These are phyloP conservation scores for Monoplex corrugatus DNA, from an alignment of 2,888 invertebrate genomes.

Conservation along the genomic window DNA sequence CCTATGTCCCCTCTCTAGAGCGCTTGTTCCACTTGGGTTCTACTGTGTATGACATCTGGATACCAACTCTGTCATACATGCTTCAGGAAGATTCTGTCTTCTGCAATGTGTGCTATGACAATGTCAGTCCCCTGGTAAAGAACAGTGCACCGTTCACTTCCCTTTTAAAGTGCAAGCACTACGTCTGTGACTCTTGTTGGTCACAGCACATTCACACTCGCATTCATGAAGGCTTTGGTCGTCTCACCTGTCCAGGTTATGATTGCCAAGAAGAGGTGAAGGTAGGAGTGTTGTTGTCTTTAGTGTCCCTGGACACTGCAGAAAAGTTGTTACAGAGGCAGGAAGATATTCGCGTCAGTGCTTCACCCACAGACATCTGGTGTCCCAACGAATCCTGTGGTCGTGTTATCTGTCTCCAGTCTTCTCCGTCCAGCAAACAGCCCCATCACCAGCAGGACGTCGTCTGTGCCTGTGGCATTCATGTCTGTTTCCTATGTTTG, in stretches of 20 bases:
- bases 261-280: conserved; percentile 53
- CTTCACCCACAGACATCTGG: conserved; percentile 54
- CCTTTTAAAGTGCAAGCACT: conserved; percentile 55
- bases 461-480: conserved; percentile 54
- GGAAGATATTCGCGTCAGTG: conserved; percentile 47
- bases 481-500: conserved; percentile 58
- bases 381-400: conserved; percentile 60
- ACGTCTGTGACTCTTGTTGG: conserved; percentile 60
- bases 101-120: conserved; percentile 58
- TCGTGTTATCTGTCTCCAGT: conserved; percentile 49
- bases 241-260: conserved; percentile 57
- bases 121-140: conserved; percentile 47
- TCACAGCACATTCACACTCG: conserved; percentile 49
- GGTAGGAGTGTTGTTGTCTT: conserved; percentile 53
- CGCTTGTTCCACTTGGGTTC: conserved; percentile 6
- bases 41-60: not conserved
- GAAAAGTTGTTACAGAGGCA: conserved; percentile 45
- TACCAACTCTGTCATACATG: not conserved
- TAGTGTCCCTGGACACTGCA: conserved; percentile 53
- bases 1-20: conserved; percentile 36
- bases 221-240: conserved; percentile 47
- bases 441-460: conserved; percentile 45
- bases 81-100: conserved; percentile 43
- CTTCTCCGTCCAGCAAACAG: not conserved
- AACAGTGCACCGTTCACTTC: conserved; percentile 48